Evolutionary conservation across 2,888 invertebrate species (phyloP), one percentile per base, ranked within the genome.

Genomic region (Phasia obesa): DNA sequence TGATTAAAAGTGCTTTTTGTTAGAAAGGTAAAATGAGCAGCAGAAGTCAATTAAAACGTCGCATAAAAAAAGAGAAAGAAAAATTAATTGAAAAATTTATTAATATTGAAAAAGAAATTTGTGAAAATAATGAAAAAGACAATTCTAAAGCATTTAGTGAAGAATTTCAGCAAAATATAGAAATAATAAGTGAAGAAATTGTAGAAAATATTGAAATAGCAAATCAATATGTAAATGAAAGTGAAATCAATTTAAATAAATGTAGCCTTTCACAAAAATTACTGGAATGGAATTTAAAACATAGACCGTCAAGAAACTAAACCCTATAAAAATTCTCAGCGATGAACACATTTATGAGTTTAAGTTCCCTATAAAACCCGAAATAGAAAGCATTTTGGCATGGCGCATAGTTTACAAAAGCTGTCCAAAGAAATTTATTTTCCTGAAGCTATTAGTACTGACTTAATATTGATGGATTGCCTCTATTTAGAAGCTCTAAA

Each of bases 381-480:
- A 42, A 44, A 55, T 55, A 11, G 55, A 55, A 69, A 17, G 21
- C 71, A 71, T 60, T 31, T 60, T 60, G 59, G 71, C 31, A 49
- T 71, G 51, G 35, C 23, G 7, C 35, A 47, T 38, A 19, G 13
- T 31, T 35, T 59, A 49, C 47, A 60, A 71, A 71, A 60, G 21
- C 21, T 71, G 31, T 47, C 59, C 1, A 70, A n/a, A 44, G 49
- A 9, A 59, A 44, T 49, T 27, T 47, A 70, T 21, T 17, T 70
- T 31, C 70, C 59, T 17, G 19, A 70, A 5, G 17, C 27, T 57
- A 44, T 42, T n/a, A 47, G 31, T 17, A 47, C 47, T 47, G 64
- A 64, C 27, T 11, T 70, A 73, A 62, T 17, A 62, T 71, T 51
- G 73, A 73, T 27, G 73, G 62, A 27, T 42, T 71, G 9, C 60